A percentile compares a stretch with the other conserved stretches of the same genome.
Evolutionary conservation across 2,888 invertebrate genomes (phyloP).

Genomic region (Pseudanteris insignis): DNA sequence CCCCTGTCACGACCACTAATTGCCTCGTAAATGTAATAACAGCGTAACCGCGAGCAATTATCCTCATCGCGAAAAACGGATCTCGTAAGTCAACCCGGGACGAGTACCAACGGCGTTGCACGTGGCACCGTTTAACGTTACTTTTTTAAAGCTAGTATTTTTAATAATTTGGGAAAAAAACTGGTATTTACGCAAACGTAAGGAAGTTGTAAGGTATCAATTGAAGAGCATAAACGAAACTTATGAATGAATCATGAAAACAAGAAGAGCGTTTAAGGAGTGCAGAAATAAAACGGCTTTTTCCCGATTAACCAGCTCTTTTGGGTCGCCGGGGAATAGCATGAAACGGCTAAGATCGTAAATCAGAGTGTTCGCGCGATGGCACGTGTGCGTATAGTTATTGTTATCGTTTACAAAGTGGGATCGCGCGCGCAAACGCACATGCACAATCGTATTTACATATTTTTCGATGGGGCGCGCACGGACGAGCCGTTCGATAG

Average conservation of each 20-base stretch:
- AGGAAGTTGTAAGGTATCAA: too few relatives aligned
- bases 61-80: too few relatives aligned
- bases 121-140: too few relatives aligned
- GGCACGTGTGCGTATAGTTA: conserved; percentile 21
- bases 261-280: too few relatives aligned
- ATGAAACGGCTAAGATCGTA: background rate
- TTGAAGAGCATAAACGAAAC: too few relatives aligned
- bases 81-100: too few relatives aligned
- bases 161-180: too few relatives aligned
- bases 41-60: conserved; percentile 16
- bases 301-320: background rate
- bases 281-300: background rate
- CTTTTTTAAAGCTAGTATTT: too few relatives aligned
- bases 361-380: background rate
- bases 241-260: too few relatives aligned
- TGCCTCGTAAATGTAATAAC: conserved; percentile 22
- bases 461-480: conserved; percentile 35
- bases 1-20: conserved; percentile 13
- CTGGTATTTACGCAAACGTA: too few relatives aligned
- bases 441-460: conserved; percentile 40
- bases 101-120: conserved; percentile 11
- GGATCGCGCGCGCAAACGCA: conserved; percentile 29
- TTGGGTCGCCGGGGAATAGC: background rate
- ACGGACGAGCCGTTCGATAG: conserved; percentile 41
- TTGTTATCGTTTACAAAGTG: conserved; percentile 19